phyloP scores from a whole-genome alignment of 2,888 invertebrate species.

The Steinernema hermaphroditum region DNA sequence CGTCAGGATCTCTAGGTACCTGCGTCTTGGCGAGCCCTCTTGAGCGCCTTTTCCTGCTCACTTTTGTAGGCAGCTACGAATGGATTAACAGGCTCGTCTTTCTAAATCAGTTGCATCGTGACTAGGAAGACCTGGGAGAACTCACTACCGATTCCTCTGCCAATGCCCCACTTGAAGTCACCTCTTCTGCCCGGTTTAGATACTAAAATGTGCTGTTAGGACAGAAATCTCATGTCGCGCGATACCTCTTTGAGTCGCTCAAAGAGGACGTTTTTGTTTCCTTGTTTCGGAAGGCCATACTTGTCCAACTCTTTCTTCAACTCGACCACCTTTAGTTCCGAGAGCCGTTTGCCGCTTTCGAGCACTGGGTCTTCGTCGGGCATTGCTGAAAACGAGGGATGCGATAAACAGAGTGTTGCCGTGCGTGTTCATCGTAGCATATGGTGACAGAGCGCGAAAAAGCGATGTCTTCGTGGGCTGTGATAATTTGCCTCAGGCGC shows the following conservation, averaged over 20 bases:
- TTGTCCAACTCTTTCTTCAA: slow-evolving; percentile 52
- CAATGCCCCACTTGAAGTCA: not conserved
- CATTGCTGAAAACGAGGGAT: not conserved
- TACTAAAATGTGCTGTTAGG: not conserved
- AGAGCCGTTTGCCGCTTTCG: slow-evolving; percentile 48
- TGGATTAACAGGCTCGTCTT: slow-evolving; percentile 36
- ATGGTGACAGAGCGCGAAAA: not conserved
- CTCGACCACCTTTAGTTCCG: slow-evolving; percentile 55
- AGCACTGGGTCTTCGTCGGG: slow-evolving; percentile 23
- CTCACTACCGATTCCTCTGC: not conserved
- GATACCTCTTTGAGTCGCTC: slow-evolving; percentile 51
- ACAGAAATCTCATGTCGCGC: too few species aligned
- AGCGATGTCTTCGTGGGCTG: not conserved
- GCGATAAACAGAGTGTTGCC: not conserved
- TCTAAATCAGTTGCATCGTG: not conserved
- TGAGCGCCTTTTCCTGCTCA: slow-evolving; percentile 38
- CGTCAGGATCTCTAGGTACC: not conserved
- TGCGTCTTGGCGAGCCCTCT: slow-evolving; percentile 16
- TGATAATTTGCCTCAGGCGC: not conserved
- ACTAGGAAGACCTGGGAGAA: not conserved
- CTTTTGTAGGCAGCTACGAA: slow-evolving; percentile 40
- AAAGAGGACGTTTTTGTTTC: slow-evolving; percentile 54
- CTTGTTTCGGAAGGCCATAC: slow-evolving; percentile 49
- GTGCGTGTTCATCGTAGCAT: not conserved
- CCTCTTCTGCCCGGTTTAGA: slow-evolving; percentile 7